Percentiles rank a stretch among this genome's conserved stretches.
Conservation (phyloP, 2,888 invertebrate species). For the Chironomus tentans region DNA sequence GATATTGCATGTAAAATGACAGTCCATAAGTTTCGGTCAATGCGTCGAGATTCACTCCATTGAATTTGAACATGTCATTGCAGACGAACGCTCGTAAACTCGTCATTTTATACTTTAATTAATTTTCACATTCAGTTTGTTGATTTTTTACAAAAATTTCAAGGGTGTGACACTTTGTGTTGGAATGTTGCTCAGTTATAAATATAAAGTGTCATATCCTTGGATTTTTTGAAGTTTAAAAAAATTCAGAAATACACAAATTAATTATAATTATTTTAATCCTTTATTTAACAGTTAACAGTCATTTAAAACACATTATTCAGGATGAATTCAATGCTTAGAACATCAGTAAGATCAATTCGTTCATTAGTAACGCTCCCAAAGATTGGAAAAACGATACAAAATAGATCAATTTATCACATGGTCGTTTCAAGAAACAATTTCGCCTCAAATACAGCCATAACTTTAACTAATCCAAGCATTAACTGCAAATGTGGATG, state of each 20-base stretch:
- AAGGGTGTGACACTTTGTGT: too few relatives aligned
- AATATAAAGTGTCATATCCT: too few relatives aligned
- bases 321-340: conserved; percentile 30
- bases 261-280: too few relatives aligned
- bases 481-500: conserved; percentile 61
- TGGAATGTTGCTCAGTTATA: too few relatives aligned
- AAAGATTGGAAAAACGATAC: conserved; percentile 49
- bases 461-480: conserved; percentile 49
- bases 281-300: neutral
- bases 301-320: neutral
- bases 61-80: conserved; percentile 89
- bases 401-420: conserved; percentile 64
- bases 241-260: too few relatives aligned
- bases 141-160: too few relatives aligned
- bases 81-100: conserved; percentile 87
- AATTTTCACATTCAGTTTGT: neutral
- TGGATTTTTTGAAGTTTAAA: too few relatives aligned
- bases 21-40: conserved; percentile 94
- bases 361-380: conserved; percentile 35
- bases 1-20: conserved; percentile 93
- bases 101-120: conserved; percentile 54
- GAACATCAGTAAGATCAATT: conserved; percentile 35
- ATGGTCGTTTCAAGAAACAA: conserved; percentile 45
- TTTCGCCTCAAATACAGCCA: conserved; percentile 37
- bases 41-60: conserved; percentile 95